phyloP scores from a whole-genome alignment of 2,113 vertebrate species.

The Strix aluco region DNA sequence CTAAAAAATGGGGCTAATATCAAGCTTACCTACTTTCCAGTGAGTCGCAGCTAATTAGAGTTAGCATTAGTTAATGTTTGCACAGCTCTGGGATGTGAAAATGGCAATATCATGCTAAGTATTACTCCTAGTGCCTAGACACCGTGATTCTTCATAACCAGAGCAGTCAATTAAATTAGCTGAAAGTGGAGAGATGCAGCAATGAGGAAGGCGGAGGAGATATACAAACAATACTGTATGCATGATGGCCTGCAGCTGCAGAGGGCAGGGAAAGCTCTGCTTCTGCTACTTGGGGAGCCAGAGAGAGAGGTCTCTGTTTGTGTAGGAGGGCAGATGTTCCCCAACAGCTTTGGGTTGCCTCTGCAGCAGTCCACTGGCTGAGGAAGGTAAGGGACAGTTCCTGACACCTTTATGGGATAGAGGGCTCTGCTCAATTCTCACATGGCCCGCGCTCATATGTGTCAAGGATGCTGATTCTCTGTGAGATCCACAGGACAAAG shows the following conservation, averaged over 20 bases:
- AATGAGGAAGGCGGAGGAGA: neutral
- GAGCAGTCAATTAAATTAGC: conserved; percentile 30
- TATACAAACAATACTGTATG: neutral
- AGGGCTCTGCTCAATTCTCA: neutral
- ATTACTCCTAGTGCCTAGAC: conserved; percentile 18
- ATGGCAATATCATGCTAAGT: conserved; percentile 12
- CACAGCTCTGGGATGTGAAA: conserved; percentile 34
- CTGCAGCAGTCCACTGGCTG: neutral
- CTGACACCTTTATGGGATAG: neutral
- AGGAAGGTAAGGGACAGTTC: neutral
- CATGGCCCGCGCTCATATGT: neutral
- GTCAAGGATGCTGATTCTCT: neutral
- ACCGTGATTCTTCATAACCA: conserved; percentile 26
- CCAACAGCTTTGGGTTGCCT: neutral
- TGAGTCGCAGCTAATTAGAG: conserved; percentile 19
- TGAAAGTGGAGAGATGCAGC: neutral
- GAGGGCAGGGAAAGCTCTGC: neutral
- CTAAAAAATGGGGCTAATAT: conserved; percentile 16
- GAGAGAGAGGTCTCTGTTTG: neutral
- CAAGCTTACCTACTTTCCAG: conserved; percentile 29
- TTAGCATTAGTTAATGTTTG: conserved; percentile 25
- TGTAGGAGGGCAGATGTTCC: neutral
- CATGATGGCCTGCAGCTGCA: neutral
- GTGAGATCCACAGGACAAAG: neutral
- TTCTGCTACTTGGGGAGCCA: neutral